Evolutionary conservation across 2,113 vertebrate species (phyloP).

Genomic region (Sinocyclocheilus grahami): DNA sequence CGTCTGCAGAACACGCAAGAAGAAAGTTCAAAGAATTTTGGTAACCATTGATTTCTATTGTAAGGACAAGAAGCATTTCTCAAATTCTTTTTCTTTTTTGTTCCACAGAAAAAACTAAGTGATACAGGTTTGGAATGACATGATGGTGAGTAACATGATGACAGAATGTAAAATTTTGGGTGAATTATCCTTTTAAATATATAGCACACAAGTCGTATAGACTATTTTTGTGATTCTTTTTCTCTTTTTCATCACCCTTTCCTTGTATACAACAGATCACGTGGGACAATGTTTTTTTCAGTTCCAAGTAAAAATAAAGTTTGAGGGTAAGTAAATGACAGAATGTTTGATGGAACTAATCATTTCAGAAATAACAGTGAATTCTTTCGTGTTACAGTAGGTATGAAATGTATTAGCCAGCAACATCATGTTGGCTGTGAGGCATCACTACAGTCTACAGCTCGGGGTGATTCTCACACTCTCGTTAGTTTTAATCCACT

Average conservation of each 20-base stretch:
- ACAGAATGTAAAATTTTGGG: too few species aligned
- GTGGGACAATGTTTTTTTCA: not conserved
- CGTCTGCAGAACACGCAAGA: not conserved
- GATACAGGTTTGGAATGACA: not conserved
- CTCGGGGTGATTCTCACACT: not conserved
- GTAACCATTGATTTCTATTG: not conserved
- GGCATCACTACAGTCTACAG: not conserved
- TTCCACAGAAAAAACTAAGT: not conserved
- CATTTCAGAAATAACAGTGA: not conserved
- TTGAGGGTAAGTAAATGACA: not conserved
- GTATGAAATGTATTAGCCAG: not conserved
- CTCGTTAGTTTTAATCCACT: not conserved
- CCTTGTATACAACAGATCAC: not conserved
- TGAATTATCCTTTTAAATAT: not conserved
- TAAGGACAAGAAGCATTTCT: not conserved
- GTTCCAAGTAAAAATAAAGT: not conserved
- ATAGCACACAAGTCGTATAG: not conserved
- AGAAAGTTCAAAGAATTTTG: not conserved
- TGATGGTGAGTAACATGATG: not conserved
- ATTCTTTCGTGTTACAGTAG: not conserved
- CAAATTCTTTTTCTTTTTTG: too few species aligned
- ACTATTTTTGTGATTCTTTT: not conserved
- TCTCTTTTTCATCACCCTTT: not conserved
- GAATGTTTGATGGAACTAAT: not conserved
- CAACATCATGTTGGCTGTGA: not conserved